Conservation (phyloP, 64 coral and sea anemone species). For the Montipora cactus region DNA sequence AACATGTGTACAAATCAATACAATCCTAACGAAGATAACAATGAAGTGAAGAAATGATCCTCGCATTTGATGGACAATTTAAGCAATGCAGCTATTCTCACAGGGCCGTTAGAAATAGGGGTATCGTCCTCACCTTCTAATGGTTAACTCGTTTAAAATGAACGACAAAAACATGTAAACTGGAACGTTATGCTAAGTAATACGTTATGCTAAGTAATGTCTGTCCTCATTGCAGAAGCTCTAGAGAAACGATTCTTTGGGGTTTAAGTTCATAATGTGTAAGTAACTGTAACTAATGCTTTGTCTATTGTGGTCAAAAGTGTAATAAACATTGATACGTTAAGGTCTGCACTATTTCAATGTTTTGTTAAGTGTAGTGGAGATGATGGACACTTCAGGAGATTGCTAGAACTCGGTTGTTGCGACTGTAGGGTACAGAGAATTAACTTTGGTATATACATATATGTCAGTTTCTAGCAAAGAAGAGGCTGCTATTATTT, state of each 20-base stretch:
- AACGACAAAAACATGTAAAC: conserved; percentile 63
- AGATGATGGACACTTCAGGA: conserved; percentile 34
- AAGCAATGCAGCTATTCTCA: too few species aligned
- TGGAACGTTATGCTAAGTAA: too few species aligned
- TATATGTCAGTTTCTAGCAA: too few species aligned
- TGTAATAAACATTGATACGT: conserved; percentile 19
- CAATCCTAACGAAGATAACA: conserved; percentile 61
- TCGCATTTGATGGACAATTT: too few species aligned
- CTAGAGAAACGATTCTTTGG: conserved; percentile 68
- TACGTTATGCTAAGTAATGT: conserved; percentile 51
- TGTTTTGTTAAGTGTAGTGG: conserved; percentile 59
- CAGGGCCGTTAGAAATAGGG: too few species aligned
- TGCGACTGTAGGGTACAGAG: conserved; percentile 30
- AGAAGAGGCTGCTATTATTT: too few species aligned
- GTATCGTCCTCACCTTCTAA: too few species aligned
- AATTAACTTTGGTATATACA: too few species aligned
- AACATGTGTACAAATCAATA: conserved; percentile 44
- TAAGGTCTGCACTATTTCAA: conserved; percentile 70
- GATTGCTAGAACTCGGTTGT: conserved; percentile 53
- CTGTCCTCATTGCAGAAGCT: conserved; percentile 29
- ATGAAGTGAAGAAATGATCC: not conserved
- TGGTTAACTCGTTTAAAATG: not conserved
- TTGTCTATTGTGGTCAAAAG: conserved; percentile 46
- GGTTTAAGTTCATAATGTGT: conserved; percentile 55
- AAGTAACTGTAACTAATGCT: conserved; percentile 63